Percentiles rank a stretch among this genome's conserved stretches.
phyloP scores from a whole-genome alignment of 2,797 vertebrate genomes.

The Naso thynnoides region DNA sequence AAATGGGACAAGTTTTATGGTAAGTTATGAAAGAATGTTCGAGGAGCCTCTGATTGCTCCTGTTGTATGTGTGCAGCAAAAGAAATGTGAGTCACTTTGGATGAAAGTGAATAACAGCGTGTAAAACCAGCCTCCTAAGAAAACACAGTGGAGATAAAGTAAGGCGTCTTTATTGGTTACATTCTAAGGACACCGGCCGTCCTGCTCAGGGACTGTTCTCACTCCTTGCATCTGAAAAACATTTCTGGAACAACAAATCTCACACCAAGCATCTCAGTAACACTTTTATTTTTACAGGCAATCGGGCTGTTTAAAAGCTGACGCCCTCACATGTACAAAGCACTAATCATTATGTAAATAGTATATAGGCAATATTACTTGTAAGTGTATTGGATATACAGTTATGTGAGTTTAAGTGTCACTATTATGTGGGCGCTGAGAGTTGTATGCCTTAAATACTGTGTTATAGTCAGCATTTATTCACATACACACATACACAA shows the following conservation, averaged over 20 bases:
- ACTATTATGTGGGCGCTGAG: neutral
- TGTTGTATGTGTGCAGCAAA: neutral
- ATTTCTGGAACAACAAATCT: neutral
- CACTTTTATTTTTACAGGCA: neutral
- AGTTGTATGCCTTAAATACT: no score
- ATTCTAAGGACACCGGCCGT: no score
- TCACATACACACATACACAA: neutral
- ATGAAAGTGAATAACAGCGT: neutral
- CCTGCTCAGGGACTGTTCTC: neutral
- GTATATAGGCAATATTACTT: neutral
- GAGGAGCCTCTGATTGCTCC: neutral
- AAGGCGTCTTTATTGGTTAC: no score
- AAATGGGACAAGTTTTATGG: neutral
- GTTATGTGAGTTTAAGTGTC: neutral
- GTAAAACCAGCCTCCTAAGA: no score
- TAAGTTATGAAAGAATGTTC: neutral
- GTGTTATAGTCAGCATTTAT: neutral
- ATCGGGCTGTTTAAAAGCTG: neutral
- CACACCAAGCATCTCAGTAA: neutral
- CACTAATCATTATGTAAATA: neutral
- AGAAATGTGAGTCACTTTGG: neutral
- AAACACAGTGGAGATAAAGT: no score
- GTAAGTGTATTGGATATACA: neutral
- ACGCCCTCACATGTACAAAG: neutral
- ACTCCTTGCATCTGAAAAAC: neutral